These are phyloP conservation scores for Daphoenositta chrysoptera DNA, from an alignment of 2,113 vertebrate genomes.

Conservation along the genomic window DNA sequence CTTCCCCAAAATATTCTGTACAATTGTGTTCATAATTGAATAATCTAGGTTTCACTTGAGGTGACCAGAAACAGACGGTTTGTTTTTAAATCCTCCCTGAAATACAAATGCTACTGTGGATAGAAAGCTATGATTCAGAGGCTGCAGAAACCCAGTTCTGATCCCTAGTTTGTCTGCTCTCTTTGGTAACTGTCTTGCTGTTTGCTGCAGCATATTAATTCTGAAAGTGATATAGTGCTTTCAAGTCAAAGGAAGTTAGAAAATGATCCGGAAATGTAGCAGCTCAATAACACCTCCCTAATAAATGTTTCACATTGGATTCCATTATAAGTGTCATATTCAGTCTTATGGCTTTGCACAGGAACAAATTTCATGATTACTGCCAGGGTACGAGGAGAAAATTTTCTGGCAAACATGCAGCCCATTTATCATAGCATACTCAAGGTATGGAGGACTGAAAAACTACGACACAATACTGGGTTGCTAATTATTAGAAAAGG, in stretches of 20 bases:
- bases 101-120: not conserved
- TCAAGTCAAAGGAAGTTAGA: not conserved
- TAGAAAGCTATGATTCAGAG: not conserved
- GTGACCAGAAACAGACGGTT: not conserved
- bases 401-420: not conserved
- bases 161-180: not conserved
- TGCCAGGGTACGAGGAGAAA: not conserved
- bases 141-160: not conserved
- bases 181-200: not conserved
- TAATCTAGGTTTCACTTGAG: not conserved
- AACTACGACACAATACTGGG: not conserved
- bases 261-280: not conserved
- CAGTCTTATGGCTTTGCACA: not conserved
- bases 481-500: not conserved
- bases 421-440: not conserved
- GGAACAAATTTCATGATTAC: not conserved
- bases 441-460: not conserved
- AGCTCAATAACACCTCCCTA: not conserved
- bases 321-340: not conserved
- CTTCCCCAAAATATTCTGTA: not conserved
- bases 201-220: constrained; percentile 6
- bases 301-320: constrained; percentile 23
- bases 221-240: not conserved
- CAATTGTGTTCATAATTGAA: not conserved
- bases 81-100: not conserved